Percentiles rank a stretch among this genome's conserved stretches.
Evolutionary conservation across 2,113 vertebrate species (phyloP).

Genomic region (Dissostichus mawsoni): DNA sequence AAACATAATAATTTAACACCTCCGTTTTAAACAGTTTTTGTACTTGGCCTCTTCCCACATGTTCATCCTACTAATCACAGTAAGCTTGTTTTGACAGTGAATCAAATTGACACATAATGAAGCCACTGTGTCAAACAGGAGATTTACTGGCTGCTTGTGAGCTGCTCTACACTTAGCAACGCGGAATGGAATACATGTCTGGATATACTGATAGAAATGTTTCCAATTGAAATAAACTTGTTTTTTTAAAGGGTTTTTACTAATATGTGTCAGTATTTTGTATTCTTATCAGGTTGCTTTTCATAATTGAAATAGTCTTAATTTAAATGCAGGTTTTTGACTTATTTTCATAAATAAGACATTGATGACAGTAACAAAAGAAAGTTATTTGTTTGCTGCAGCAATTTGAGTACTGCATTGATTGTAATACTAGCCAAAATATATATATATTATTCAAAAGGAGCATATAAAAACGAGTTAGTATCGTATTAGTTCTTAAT

Average conservation of each 20-base stretch:
- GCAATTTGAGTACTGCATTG: background rate
- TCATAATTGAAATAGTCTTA: background rate
- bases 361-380: background rate
- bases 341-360: background rate
- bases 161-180: slow-evolving; percentile 2
- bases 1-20: slow-evolving; percentile 25
- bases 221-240: background rate
- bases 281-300: background rate
- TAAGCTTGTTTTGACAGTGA: slow-evolving; percentile 18
- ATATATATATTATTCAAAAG: background rate
- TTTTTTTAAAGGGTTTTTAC: background rate
- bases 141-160: slow-evolving; percentile 27
- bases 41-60: slow-evolving; percentile 40
- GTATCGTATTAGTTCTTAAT: too few species aligned
- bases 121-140: slow-evolving; percentile 41
- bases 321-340: background rate
- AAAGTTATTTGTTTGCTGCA: background rate
- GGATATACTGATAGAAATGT: background rate
- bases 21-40: slow-evolving; percentile 1
- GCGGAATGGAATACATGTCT: slow-evolving; percentile 18
- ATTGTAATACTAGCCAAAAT: background rate
- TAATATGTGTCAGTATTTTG: background rate
- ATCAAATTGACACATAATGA: slow-evolving; percentile 25
- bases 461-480: background rate
- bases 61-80: slow-evolving; percentile 32